phyloP scores from a whole-genome alignment of 2,888 invertebrate genomes.

The Strigamia crassipes region DNA sequence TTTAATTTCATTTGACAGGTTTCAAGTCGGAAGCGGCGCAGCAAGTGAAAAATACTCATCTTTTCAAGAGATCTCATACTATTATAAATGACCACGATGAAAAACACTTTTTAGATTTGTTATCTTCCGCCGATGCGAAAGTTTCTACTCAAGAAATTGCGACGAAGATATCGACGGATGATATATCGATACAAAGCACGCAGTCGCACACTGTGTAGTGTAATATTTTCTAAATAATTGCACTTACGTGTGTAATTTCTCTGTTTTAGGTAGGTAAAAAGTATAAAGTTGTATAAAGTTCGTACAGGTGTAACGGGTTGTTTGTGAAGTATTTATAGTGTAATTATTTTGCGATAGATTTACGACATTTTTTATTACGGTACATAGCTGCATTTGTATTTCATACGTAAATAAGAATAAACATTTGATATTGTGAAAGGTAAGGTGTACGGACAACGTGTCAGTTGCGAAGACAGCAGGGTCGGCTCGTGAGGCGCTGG shows the following conservation, averaged over 20 bases:
- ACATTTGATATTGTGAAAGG: not conserved
- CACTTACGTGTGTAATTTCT: not conserved
- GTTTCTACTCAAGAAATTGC: not conserved
- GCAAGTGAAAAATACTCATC: not conserved
- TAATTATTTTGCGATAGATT: not conserved
- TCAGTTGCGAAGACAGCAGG: too few relatives aligned
- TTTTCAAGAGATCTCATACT: not conserved
- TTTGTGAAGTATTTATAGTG: not conserved
- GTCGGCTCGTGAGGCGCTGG: too few relatives aligned
- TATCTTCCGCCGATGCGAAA: not conserved
- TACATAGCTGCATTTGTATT: not conserved
- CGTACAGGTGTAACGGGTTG: not conserved
- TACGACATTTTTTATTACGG: not conserved
- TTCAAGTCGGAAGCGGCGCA: not conserved
- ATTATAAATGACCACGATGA: not conserved
- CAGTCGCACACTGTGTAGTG: not conserved
- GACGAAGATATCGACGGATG: not conserved
- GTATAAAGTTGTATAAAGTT: not conserved
- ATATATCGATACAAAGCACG: not conserved
- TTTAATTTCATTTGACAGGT: not conserved
- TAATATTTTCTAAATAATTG: not conserved
- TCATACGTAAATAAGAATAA: not conserved
- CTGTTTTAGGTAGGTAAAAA: not conserved
- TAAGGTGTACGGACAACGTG: not conserved
- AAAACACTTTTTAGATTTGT: slow-evolving; percentile 1